These are phyloP conservation scores for Leptinotarsa juncta DNA, from an alignment of 2,888 invertebrate species.

Conservation along the genomic window DNA sequence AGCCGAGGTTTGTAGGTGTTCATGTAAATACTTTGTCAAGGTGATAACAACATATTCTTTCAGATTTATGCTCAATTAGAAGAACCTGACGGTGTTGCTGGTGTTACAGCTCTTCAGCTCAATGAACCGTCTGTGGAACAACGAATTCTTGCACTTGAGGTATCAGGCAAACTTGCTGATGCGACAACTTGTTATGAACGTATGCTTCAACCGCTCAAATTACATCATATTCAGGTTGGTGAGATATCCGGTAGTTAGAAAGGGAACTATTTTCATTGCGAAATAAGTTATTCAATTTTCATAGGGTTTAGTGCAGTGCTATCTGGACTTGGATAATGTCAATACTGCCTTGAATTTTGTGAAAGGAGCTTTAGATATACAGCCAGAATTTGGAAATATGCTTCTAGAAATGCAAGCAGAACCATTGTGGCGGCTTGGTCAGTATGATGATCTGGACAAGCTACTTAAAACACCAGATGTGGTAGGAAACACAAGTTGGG, in stretches of 20 bases:
- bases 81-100: conserved; percentile 92
- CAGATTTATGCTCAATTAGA: conserved; percentile 88
- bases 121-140: conserved; percentile 84
- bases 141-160: conserved; percentile 85
- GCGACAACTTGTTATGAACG: conserved; percentile 91
- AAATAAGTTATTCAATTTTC: conserved; percentile 47
- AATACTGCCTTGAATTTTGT: conserved; percentile 83
- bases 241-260: neutral
- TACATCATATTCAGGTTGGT: conserved; percentile 64
- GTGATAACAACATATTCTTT: conserved; percentile 32
- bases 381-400: conserved; percentile 71
- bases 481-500: conserved; percentile 73
- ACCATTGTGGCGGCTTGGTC: conserved; percentile 87
- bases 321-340: conserved; percentile 88
- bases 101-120: conserved; percentile 79
- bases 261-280: conserved; percentile 31
- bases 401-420: conserved; percentile 81
- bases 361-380: conserved; percentile 74
- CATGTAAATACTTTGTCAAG: neutral
- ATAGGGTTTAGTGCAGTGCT: conserved; percentile 86
- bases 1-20: conserved; percentile 65
- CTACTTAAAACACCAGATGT: conserved; percentile 69
- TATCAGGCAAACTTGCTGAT: conserved; percentile 84
- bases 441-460: conserved; percentile 82
- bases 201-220: conserved; percentile 70